Base-by-base conservation (phyloP, 2,888 invertebrate genomes). In the Drosophila robusta region DNA sequence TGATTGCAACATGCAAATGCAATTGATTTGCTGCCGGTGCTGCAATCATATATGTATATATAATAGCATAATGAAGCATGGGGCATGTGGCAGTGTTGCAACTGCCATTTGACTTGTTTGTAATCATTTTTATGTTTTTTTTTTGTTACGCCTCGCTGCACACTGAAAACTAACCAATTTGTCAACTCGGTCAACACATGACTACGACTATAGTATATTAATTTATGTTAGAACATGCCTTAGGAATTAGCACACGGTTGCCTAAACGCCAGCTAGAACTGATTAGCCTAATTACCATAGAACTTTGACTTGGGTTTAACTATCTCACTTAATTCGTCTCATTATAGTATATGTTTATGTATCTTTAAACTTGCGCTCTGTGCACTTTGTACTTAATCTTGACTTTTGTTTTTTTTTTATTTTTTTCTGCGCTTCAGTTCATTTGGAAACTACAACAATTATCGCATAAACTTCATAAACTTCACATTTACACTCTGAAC, bases 401-500 rank as follows among this genome's bases (percentile, higher is more conserved):
- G 18, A n/a, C 36, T 57, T 34, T 38, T 46, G 3, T 12, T 26
- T n/a, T 41, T 18, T 18, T 18, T 18, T 18, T 18, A 18, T 18
- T 29, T 11, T n/a, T n/a, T 41, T 46, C 24, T 12, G 54, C 60
- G 44, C 42, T 62, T 64, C 50, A 55, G 41, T 47, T 54, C 50
- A 68, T 60, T 57, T 69, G 32, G 34, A 50, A 45, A 26, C 46
- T 26, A 56, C 34, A 65, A 66, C 62, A 76, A 78, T 83, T 83
- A 83, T 83, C 83, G 47, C 86, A 58, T 82, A 56, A 78, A 69
- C 76, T 63, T 54, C 57, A 64, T 68, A 45, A 75, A 68, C 62
- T 76, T 73, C 42, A 56, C 72, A 75, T 83, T 86, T 84, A 78
- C 87, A 86, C 83, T 75, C 54, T 73, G 86, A 83, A 83, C 83